Base-by-base conservation (phyloP, 1,140 invertebrate species). In the Rhopalosiphum maidis region DNA sequence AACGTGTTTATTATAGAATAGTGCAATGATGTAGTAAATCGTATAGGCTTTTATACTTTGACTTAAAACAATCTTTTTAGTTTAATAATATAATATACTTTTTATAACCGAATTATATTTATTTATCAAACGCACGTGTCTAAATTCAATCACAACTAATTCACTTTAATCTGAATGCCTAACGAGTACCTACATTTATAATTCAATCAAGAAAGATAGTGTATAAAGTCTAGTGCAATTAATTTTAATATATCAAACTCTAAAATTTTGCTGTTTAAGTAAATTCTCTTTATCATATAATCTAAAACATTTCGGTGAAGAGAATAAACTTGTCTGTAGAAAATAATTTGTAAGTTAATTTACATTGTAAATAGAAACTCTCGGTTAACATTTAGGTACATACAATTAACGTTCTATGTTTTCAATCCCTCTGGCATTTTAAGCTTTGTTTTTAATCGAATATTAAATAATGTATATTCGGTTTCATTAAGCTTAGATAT, bases 341-440 rank as follows among this genome's bases (percentile, higher is more conserved):
- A 85, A 85, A 85, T 41, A 85, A 85, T 25, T 85, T 85, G 37
- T 41, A 85, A 85, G 77, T 77, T 77, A 77, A 77, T 77, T 77
- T 77, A 77, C 60, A 77, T 77, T 77, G 60, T 77, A 77, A 77
- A 77, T 77, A 77, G 30, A 77, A 77, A 77, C 60, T 77, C n/a
- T 77, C 60, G 30, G 60, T 77, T n/a, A 77, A 77, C 30, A 77
- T n/a, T n/a, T 77, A 77, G 60, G 60, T 77, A 77, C n/a, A 77
- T n/a, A 77, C 15, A 77, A 77, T 77, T 77, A 77, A 77, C 60
- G 30, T 77, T n/a, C 60, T n/a, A 68, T 68, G 60, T 77, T 77
- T 77, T 77, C n/a, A 21, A 77, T n/a, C 60, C 60, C 60, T 77
- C 30, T 77, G 60, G 60, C 60, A 77, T 77, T 77, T 77, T 77